Base-by-base conservation (phyloP, 2,888 invertebrate species). In the Sepiola atlantica region DNA sequence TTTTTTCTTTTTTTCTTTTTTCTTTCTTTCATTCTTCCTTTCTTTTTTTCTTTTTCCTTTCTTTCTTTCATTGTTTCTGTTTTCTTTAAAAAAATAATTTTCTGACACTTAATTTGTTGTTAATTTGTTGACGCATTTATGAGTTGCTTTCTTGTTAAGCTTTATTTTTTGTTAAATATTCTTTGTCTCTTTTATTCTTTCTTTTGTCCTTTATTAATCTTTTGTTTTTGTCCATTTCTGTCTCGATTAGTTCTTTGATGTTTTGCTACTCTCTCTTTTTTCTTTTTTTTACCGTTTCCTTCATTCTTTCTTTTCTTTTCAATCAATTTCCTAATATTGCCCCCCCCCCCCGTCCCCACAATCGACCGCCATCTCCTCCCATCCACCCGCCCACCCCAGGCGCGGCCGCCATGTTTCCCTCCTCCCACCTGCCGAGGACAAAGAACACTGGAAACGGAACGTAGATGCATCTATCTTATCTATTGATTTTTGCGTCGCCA, bases 371-470 rank as follows among this genome's bases (percentile, higher is more conserved):
- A 24, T 24, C 21, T 3, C 57, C 20, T 3, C 24, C 57, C 4
- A n/a, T 16, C 12, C 18, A n/a, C n/a, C 14, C 77, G 1, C 77
- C 77, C 61, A 28, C 77, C n/a, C n/a, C 45, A 45, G 45, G 45
- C 45, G 8, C 45, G 45, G 45, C 18, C 16, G 16, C n/a, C 77
- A n/a, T 18, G 2, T 77, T 77, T 32, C 14, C n/a, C 77, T 16
- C 77, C 77, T n/a, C 77, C 32, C 77, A 77, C 77, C 77, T 77
- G 32, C 77, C 77, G 77, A 77, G 77, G 77, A 77, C 77, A 77
- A 77, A 77, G 77, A 77, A 77, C n/a, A 77, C 77, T n/a, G 32
- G 77, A 77, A 77, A 77, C n/a, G 77, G 77, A 77, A 77, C 77
- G n/a, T 77, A 77, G 77, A 77, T 77, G 77, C 77, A 32, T 77